A percentile compares a stretch with the other conserved stretches of the same genome.
Evolutionary conservation across 1,140 invertebrate species (phyloP).

Genomic region (Heliconius hewitsoni): DNA sequence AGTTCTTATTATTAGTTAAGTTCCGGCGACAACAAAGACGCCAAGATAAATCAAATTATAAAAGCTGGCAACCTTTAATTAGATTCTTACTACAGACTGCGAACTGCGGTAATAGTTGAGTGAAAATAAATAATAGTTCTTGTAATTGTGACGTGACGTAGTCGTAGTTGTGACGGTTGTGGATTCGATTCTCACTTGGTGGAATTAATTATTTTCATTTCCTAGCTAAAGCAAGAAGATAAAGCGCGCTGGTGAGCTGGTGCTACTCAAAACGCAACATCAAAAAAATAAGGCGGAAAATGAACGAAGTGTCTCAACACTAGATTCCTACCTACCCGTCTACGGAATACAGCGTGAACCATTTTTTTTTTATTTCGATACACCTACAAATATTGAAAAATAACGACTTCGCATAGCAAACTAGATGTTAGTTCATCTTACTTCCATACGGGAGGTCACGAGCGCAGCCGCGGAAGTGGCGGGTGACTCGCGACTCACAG

Average conservation of each 20-base stretch:
- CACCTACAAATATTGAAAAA: neutral
- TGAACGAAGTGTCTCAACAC: no score
- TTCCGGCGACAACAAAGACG: neutral
- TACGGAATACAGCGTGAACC: no score
- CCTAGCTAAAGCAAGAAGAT: no score
- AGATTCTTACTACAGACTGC: neutral
- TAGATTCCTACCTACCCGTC: no score
- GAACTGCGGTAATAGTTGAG: neutral
- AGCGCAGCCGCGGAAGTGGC: slow-evolving; percentile 40
- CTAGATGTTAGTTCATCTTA: neutral
- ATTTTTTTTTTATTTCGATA: neutral
- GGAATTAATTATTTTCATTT: no score
- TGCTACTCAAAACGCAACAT: no score
- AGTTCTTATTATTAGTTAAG: neutral
- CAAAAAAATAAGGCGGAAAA: no score
- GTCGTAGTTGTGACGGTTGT: no score
- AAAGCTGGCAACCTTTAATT: neutral
- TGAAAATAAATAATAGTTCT: neutral
- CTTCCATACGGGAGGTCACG: slow-evolving; percentile 30
- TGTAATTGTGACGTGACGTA: neutral
- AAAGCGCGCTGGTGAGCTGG: no score
- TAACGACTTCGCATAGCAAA: neutral
- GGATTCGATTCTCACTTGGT: no score
- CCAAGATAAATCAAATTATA: neutral
- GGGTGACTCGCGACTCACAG: slow-evolving; percentile 57